A percentile compares a stretch with the other conserved stretches of the same genome.
Evolutionary conservation across 1,140 invertebrate genomes (phyloP).

Genomic region (Drosophila virilis): DNA sequence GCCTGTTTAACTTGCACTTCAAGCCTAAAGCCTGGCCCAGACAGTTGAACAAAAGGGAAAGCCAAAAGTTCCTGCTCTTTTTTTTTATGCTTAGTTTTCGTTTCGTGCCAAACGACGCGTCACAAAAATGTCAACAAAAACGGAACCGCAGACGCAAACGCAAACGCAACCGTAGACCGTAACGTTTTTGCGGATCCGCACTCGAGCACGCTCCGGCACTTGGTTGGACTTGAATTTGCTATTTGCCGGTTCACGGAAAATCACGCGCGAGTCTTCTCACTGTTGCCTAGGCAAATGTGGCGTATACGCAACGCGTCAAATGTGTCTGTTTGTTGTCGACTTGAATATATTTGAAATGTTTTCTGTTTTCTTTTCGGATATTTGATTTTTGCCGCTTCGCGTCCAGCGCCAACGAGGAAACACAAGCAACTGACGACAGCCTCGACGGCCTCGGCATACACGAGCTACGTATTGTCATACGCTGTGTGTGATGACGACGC

Average conservation of each 20-base stretch:
- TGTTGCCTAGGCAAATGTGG: constrained; percentile 17
- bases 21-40: constrained; percentile 31
- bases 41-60: constrained; percentile 55
- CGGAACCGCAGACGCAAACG: constrained; percentile 23
- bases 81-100: not conserved
- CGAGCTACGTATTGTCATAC: constrained; percentile 34
- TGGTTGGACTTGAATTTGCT: constrained; percentile 51
- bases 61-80: constrained; percentile 47
- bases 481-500: constrained; percentile 21
- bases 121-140: constrained; percentile 44
- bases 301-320: constrained; percentile 33
- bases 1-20: constrained; percentile 64
- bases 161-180: constrained; percentile 31
- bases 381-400: constrained; percentile 55
- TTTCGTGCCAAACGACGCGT: constrained; percentile 13
- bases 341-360: constrained; percentile 25
- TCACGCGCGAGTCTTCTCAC: constrained; percentile 28
- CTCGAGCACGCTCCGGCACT: constrained; percentile 73
- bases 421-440: constrained; percentile 71
- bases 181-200: constrained; percentile 51
- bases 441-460: constrained; percentile 30
- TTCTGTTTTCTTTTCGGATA: constrained; percentile 22
- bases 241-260: constrained; percentile 39
- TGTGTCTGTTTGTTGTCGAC: constrained; percentile 24
- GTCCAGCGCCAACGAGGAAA: constrained; percentile 71